Percentiles rank a stretch among this genome's conserved stretches.
These are phyloP conservation scores for Plusia festucae DNA, from an alignment of 2,888 invertebrate genomes.

Conservation along the genomic window DNA sequence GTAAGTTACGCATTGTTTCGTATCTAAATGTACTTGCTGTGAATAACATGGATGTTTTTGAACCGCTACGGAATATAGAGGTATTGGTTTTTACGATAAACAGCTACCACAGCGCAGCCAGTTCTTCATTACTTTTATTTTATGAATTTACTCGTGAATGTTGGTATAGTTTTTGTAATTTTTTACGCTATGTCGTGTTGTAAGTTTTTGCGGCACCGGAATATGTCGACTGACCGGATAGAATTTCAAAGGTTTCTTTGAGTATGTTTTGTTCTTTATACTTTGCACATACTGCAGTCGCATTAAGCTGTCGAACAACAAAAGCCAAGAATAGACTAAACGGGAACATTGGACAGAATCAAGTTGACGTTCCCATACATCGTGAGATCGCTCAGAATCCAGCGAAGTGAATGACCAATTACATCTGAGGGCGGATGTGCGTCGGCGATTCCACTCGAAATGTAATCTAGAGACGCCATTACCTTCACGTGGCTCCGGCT, in stretches of 20 bases:
- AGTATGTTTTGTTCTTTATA: conserved; percentile 15
- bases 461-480: conserved; percentile 78
- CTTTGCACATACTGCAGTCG: conserved; percentile 12
- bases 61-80: conserved; percentile 54
- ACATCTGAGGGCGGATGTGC: conserved; percentile 76
- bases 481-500: conserved; percentile 66
- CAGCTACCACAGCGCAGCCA: conserved; percentile 19
- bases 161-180: conserved; percentile 13
- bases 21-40: conserved; percentile 63
- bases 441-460: conserved; percentile 73
- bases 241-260: conserved; percentile 13
- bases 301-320: conserved; percentile 32
- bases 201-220: conserved; percentile 16
- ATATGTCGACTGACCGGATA: conserved; percentile 9
- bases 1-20: conserved; percentile 68
- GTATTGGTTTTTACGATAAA: conserved; percentile 47
- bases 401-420: conserved; percentile 77
- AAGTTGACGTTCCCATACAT: conserved; percentile 69
- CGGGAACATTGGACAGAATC: conserved; percentile 59
- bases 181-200: conserved; percentile 13
- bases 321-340: conserved; percentile 52
- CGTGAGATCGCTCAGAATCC: conserved; percentile 68
- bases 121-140: conserved; percentile 17
- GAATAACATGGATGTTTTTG: conserved; percentile 57
- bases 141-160: conserved; percentile 12